A percentile compares a stretch with the other conserved stretches of the same genome.
Conservation (phyloP, 2,797 vertebrate species). For the Gastrophryne carolinensis region DNA sequence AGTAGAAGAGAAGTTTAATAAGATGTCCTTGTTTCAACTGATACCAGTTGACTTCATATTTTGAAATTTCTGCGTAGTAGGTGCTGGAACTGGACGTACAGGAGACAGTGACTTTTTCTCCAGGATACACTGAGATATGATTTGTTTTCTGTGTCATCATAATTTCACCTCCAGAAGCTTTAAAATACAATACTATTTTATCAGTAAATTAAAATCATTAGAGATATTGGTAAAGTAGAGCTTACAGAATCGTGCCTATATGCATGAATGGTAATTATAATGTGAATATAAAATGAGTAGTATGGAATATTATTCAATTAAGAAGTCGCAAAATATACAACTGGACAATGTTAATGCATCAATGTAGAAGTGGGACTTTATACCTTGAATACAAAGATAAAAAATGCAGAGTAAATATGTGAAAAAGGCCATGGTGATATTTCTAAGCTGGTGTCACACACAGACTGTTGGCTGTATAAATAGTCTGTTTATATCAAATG, state of each 20-base stretch:
- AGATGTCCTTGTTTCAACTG: neutral
- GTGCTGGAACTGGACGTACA: neutral
- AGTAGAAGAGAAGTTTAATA: neutral
- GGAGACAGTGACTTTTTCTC: neutral
- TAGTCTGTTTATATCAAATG: neutral
- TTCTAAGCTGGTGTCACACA: neutral
- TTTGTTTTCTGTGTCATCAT: neutral
- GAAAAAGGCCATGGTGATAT: neutral
- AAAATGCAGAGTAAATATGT: neutral
- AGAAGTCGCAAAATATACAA: too few species aligned
- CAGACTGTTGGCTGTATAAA: neutral
- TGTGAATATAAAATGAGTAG: too few species aligned
- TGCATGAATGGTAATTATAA: too few species aligned
- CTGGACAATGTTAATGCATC: too few species aligned
- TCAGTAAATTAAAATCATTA: too few species aligned
- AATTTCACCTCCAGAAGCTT: neutral
- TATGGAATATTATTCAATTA: too few species aligned
- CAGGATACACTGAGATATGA: neutral
- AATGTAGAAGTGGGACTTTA: too few species aligned
- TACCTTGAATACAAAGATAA: neutral
- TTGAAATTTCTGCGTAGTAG: too few species aligned
- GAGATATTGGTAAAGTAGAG: too few species aligned
- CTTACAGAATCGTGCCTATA: too few species aligned
- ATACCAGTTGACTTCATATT: too few species aligned
- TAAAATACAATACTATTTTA: too few species aligned